phyloP scores from a whole-genome alignment of 1,140 invertebrate genomes.

The Mizuhopecten yessoensis region DNA sequence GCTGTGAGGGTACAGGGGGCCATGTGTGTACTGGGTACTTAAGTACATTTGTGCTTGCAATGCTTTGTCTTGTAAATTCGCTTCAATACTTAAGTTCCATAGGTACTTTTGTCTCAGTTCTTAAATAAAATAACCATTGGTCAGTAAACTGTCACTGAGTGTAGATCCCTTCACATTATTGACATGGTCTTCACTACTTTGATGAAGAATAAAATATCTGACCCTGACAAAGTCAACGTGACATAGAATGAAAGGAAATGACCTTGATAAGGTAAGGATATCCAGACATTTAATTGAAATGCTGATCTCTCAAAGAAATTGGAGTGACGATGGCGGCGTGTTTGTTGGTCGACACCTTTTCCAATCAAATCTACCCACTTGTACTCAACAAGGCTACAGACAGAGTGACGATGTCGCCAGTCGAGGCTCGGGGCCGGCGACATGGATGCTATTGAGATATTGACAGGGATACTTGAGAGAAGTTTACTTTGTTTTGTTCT shows the following conservation, averaged over 20 bases:
- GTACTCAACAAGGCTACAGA: neutral
- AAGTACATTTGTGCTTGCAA: too few species aligned
- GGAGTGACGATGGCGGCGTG: neutral
- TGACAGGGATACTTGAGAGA: neutral
- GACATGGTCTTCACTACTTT: neutral
- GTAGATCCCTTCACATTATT: too few species aligned
- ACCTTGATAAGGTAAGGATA: slow-evolving; percentile 15
- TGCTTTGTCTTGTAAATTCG: too few species aligned
- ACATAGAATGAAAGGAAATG: neutral
- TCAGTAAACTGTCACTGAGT: too few species aligned
- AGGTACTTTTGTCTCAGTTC: too few species aligned
- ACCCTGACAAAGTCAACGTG: neutral
- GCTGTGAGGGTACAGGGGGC: neutral
- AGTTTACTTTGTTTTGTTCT: slow-evolving; percentile 9
- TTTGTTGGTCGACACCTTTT: slow-evolving; percentile 5
- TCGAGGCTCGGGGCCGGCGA: neutral
- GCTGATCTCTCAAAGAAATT: neutral
- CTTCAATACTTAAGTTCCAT: too few species aligned
- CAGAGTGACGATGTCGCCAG: neutral
- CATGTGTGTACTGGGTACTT: neutral
- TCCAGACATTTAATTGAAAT: slow-evolving; percentile 17
- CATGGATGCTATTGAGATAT: slow-evolving; percentile 7
- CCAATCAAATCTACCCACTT: neutral
- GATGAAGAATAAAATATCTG: neutral
- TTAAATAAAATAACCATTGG: too few species aligned